phyloP scores from a whole-genome alignment of 2,113 vertebrate species.

The Bujurquina vittata region DNA sequence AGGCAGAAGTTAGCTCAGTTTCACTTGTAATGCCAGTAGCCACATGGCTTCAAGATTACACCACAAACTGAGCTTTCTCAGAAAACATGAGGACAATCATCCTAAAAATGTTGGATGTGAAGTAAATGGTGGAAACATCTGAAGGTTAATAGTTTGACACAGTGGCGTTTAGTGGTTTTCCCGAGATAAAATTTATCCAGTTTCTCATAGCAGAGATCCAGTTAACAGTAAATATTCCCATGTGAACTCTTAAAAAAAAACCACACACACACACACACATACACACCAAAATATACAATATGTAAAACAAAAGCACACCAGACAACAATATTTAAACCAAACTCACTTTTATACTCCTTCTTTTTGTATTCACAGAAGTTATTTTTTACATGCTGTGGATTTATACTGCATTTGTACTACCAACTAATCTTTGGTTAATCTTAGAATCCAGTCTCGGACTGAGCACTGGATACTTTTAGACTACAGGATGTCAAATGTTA shows the following conservation, averaged over 20 bases:
- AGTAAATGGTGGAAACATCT: not conserved
- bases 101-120: not conserved
- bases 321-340: not conserved
- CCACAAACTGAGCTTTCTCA: not conserved
- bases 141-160: not conserved
- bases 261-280: not conserved
- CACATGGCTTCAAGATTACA: not conserved
- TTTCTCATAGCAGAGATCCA: conserved; percentile 11
- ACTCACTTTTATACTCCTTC: not conserved
- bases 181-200: not conserved
- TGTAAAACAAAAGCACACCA: not conserved
- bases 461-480: not conserved
- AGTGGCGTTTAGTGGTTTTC: not conserved
- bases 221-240: not conserved
- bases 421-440: not conserved
- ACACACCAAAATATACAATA: not conserved
- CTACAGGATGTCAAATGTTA: not conserved
- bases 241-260: not conserved
- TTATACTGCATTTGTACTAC: not conserved
- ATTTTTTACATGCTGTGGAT: not conserved
- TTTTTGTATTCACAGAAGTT: not conserved
- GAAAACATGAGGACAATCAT: not conserved
- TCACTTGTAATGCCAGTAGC: not conserved
- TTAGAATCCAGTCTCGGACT: not conserved
- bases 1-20: not conserved